Base-by-base conservation (phyloP, 2,888 invertebrate genomes). In the Cordylochernes scorpioides region DNA sequence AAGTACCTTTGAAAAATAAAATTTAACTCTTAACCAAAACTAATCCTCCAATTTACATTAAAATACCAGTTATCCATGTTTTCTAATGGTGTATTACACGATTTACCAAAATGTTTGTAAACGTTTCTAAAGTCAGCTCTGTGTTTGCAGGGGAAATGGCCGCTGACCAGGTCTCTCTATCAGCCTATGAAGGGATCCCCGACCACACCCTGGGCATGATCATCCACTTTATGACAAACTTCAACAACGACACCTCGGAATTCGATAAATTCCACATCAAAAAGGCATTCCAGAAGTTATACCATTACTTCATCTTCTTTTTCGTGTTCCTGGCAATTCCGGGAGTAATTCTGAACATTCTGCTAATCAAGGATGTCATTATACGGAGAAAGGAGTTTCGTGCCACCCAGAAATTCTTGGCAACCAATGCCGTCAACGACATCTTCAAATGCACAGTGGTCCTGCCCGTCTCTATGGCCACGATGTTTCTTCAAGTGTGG, bases 401-500 rank as follows among this genome's bases (percentile, higher is more conserved):
- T 4, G 16, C 31, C 3, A 26, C 32, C 25, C 28, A 33, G 9
- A 35, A 35, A 25, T 68, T 67, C 47, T 53, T 71, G 25, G 58
- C 65, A 34, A 71, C 70, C 49, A 54, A 69, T 44, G 65, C 64
- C 1, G 46, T 70, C 29, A 64, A 68, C 41, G 65, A 69, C 47
- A 51, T 68, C 21, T 53, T 69, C 22, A 68, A 69, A 50, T 65
- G 68, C 44, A 51, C 64, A 12, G 48, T 66, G 32, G 67, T 68
- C n/a, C 45, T 71, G 42, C 71, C 71, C 9, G 58, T 70, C 5
- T 63, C 69, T 1, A 48, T 71, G 38, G 62, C 65, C 42, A 67
- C 69, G 28, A 56, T 70, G 43, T 53, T 71, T 21, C 55, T 70
- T 33, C 64, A 67, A 45, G 69, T 71, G 48, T 71, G 70, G 70